Percentiles rank a stretch among this genome's conserved stretches.
These are phyloP conservation scores for Lagorchestes hirsutus DNA, from an alignment of 2,797 vertebrate species.

Conservation along the genomic window DNA sequence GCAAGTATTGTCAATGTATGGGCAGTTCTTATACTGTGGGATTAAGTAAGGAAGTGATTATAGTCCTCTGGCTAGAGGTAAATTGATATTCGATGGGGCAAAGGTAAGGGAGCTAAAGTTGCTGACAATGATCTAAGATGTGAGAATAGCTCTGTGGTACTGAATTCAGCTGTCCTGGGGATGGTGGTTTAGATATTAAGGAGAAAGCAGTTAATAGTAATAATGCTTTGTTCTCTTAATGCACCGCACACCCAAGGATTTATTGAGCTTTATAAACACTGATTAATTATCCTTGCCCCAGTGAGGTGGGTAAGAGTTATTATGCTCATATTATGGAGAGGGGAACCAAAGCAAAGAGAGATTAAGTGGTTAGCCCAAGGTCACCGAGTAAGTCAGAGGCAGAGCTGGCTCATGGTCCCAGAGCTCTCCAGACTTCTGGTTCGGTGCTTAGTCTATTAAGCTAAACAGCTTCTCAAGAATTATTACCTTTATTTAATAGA, in stretches of 20 bases:
- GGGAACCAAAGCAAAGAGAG: slow-evolving; percentile 58
- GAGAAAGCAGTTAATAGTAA: slow-evolving; percentile 67
- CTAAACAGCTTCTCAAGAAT: background rate
- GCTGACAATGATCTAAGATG: slow-evolving; percentile 44
- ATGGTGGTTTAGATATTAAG: slow-evolving; percentile 59
- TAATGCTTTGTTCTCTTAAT: slow-evolving; percentile 57
- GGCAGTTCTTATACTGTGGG: slow-evolving; percentile 19
- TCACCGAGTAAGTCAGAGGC: slow-evolving; percentile 54
- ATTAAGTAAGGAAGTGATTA: slow-evolving; percentile 33
- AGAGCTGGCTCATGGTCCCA: slow-evolving; percentile 36
- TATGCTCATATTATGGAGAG: slow-evolving; percentile 66
- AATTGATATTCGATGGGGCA: background rate
- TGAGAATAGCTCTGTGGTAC: background rate
- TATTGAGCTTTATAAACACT: slow-evolving; percentile 71
- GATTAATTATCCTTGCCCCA: slow-evolving; percentile 67
- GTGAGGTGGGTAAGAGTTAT: slow-evolving; percentile 69
- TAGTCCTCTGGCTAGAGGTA: background rate
- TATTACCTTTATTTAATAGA: slow-evolving; percentile 2
- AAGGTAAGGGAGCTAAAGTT: slow-evolving; percentile 21
- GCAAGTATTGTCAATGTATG: background rate
- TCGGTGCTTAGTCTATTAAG: slow-evolving; percentile 35
- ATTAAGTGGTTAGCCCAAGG: slow-evolving; percentile 65
- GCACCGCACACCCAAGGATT: slow-evolving; percentile 62
- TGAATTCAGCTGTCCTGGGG: slow-evolving; percentile 5
- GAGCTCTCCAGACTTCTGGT: slow-evolving; percentile 42